These are phyloP conservation scores for Bombus fervidus DNA, from an alignment of 1,140 invertebrate genomes.

Conservation along the genomic window DNA sequence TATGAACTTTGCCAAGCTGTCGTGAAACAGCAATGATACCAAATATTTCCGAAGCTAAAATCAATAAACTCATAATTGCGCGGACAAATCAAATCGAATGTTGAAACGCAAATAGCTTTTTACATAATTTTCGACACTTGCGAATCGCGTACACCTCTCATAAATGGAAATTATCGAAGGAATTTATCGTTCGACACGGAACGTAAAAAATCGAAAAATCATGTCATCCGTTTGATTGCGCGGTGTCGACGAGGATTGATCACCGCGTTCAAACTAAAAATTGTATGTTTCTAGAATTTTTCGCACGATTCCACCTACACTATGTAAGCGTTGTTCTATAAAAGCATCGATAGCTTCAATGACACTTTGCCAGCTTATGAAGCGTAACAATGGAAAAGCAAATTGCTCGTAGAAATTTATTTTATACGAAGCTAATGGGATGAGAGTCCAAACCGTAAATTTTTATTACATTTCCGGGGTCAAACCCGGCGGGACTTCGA, in stretches of 20 bases:
- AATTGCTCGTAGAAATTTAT: constrained; percentile 21
- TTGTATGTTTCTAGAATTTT: background rate
- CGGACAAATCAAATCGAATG: too few relatives aligned
- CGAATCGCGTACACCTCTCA: background rate
- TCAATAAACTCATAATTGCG: too few relatives aligned
- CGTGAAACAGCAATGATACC: too few relatives aligned
- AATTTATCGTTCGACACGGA: background rate
- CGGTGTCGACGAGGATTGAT: background rate
- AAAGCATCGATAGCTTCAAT: background rate
- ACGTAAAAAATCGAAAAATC: background rate
- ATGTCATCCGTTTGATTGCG: background rate
- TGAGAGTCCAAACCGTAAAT: constrained; percentile 13
- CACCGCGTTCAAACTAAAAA: background rate
- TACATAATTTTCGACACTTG: background rate
- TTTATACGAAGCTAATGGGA: constrained; percentile 8
- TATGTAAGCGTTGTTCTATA: background rate
- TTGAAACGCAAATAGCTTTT: too few relatives aligned
- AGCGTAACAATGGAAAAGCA: constrained; percentile 14
- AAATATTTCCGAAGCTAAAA: too few relatives aligned
- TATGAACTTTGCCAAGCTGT: too few relatives aligned
- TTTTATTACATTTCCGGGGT: constrained; percentile 28
- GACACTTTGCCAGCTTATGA: background rate
- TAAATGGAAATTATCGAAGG: background rate
- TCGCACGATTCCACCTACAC: too few relatives aligned
- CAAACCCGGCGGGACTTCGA: background rate